phyloP scores from a whole-genome alignment of 2,888 invertebrate genomes.

The Hofmannophila pseudospretella region DNA sequence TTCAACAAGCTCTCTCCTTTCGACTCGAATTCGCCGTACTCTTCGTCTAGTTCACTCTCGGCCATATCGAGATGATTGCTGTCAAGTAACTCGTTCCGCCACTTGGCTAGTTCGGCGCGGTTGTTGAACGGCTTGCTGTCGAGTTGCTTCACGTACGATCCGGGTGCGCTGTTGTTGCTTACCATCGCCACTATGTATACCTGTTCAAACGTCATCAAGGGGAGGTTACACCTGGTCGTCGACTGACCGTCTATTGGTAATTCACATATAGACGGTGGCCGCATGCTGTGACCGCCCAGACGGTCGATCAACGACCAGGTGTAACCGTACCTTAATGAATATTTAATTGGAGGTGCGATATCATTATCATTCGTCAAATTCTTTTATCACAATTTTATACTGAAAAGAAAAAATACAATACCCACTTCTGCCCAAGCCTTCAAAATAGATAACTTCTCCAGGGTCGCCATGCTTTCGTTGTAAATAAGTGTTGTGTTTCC shows the following conservation, averaged over 20 bases:
- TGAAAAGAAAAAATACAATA: no score
- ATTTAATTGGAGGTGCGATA: no score
- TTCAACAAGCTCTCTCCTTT: conserved; percentile 90
- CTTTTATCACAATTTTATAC: no score
- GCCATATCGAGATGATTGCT: conserved; percentile 57
- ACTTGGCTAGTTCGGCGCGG: conserved; percentile 55
- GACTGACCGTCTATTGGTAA: no score
- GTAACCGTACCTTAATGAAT: no score
- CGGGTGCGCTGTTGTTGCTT: conserved; percentile 83
- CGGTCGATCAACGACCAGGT: no score
- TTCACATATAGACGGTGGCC: no score
- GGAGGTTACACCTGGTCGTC: no score
- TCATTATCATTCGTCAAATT: no score
- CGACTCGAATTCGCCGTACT: conserved; percentile 86
- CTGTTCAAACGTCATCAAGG: no score
- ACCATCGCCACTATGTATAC: conserved; percentile 97
- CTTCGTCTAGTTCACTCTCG: conserved; percentile 58
- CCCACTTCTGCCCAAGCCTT: conserved; percentile 98
- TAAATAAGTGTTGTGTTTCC: conserved; percentile 87
- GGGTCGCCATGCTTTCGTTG: conserved; percentile 97
- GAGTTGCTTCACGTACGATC: conserved; percentile 74
- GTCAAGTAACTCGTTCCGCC: conserved; percentile 54
- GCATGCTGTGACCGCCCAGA: no score
- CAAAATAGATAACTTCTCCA: conserved; percentile 97
- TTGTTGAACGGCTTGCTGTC: conserved; percentile 64